Evolutionary conservation across 2,113 vertebrate species (phyloP).

Genomic region (Cyphotilapia sp.): DNA sequence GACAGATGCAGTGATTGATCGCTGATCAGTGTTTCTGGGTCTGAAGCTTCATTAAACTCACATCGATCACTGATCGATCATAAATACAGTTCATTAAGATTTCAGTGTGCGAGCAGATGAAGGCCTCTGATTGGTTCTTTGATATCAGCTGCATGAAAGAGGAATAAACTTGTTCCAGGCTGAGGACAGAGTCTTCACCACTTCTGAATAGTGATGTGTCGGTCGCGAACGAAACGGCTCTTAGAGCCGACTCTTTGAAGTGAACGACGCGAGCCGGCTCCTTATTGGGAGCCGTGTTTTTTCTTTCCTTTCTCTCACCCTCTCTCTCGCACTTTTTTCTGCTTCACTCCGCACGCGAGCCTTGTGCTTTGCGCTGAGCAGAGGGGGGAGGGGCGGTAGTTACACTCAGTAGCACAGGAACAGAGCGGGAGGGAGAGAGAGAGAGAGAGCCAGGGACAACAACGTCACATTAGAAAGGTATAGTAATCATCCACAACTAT

Average conservation of each 20-base stretch:
- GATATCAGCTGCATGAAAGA: background rate
- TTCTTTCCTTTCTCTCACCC: rapidly evolving
- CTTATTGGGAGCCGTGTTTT: rapidly evolving
- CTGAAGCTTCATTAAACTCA: background rate
- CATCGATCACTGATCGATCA: background rate
- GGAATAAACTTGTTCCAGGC: background rate
- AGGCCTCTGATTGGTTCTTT: background rate
- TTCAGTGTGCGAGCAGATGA: background rate
- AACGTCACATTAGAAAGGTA: rapidly evolving
- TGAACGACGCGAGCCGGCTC: rapidly evolving
- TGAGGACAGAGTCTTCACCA: background rate
- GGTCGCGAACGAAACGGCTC: rapidly evolving
- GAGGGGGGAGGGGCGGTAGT: too few species aligned
- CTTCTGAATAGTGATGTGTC: rapidly evolving
- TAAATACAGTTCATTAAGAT: background rate
- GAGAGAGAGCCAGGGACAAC: too few species aligned
- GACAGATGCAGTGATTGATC: background rate
- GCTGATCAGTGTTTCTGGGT: background rate
- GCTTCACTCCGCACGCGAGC: rapidly evolving
- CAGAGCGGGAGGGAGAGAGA: too few species aligned
- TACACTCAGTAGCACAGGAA: too few species aligned
- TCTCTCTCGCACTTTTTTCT: background rate
- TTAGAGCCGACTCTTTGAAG: background rate
- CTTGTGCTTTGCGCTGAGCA: rapidly evolving
- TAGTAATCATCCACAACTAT: too few species aligned